Evolutionary conservation across 2,797 vertebrate species (phyloP).

Genomic region (Taenioides sp.): DNA sequence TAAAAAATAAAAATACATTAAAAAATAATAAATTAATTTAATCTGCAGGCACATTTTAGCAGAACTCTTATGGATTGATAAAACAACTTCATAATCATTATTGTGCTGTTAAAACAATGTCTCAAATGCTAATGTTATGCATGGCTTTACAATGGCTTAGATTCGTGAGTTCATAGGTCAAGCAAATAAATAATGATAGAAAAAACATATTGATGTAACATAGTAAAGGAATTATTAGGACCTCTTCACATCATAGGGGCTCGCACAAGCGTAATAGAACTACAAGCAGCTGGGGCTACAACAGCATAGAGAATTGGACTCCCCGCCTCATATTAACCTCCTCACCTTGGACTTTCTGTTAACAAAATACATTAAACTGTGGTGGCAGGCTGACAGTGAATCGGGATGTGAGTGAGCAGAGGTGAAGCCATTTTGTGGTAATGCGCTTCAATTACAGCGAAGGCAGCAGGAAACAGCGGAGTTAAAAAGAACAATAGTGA

Average conservation of each 20-base stretch:
- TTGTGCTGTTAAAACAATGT: too few relatives aligned
- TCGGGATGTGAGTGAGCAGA: slow-evolving; percentile 40
- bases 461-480: slow-evolving; percentile 25
- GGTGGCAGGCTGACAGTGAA: slow-evolving; percentile 42
- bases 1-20: too few relatives aligned
- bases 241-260: neutral
- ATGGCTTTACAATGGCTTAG: too few relatives aligned
- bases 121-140: too few relatives aligned
- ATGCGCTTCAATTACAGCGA: slow-evolving; percentile 49
- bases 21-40: too few relatives aligned
- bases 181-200: neutral
- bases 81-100: too few relatives aligned
- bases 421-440: slow-evolving; percentile 49
- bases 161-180: neutral
- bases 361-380: slow-evolving; percentile 55
- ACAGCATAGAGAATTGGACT: slow-evolving; percentile 53
- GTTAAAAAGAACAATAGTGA: slow-evolving; percentile 9
- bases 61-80: too few relatives aligned
- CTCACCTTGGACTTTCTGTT: slow-evolving; percentile 58
- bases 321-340: slow-evolving; percentile 60
- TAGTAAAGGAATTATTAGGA: neutral
- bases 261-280: neutral
- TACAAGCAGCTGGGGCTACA: slow-evolving; percentile 26
- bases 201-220: neutral
- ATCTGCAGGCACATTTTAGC: too few relatives aligned